phyloP scores from a whole-genome alignment of 64 coral and sea anemone species.

The Stichodactyla helianthus region DNA sequence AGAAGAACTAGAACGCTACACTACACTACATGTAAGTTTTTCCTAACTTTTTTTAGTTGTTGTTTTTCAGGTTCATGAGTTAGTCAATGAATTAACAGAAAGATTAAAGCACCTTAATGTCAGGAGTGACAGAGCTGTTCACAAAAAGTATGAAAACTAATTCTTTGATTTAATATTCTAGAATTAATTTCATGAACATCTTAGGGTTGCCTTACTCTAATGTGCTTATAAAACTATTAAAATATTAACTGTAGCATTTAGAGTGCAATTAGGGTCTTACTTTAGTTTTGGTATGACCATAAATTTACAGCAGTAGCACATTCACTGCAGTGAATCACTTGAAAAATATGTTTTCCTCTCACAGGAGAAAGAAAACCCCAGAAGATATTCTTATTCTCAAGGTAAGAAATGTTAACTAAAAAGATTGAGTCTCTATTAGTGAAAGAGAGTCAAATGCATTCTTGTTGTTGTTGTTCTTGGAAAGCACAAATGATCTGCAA shows the following conservation, averaged over 20 bases:
- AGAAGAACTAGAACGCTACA: too few relatives aligned
- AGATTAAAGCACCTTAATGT: constrained; percentile 73
- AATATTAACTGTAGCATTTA: too few relatives aligned
- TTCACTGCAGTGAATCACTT: neutral
- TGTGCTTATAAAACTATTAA: too few relatives aligned
- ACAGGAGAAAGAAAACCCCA: constrained; percentile 23
- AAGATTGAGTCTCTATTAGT: neutral
- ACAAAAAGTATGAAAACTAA: constrained; percentile 54
- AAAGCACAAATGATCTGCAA: too few relatives aligned
- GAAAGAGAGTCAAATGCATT: too few relatives aligned
- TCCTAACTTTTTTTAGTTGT: too few relatives aligned
- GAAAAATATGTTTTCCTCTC: neutral
- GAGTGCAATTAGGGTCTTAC: too few relatives aligned
- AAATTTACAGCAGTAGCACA: too few relatives aligned
- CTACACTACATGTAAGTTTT: too few relatives aligned
- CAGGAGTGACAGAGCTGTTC: constrained; percentile 38
- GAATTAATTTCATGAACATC: neutral
- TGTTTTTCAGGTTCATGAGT: constrained; percentile 66
- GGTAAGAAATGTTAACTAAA: constrained; percentile 27
- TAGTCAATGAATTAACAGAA: constrained; percentile 63
- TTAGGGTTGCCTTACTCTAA: too few relatives aligned
- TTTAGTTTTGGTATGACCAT: too few relatives aligned
- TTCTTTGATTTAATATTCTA: neutral
- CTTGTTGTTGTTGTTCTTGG: too few relatives aligned
- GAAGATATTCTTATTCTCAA: constrained; percentile 66